Base-by-base conservation (phyloP, 1,140 invertebrate species). In the Stenopsyche tienmushanensis region DNA sequence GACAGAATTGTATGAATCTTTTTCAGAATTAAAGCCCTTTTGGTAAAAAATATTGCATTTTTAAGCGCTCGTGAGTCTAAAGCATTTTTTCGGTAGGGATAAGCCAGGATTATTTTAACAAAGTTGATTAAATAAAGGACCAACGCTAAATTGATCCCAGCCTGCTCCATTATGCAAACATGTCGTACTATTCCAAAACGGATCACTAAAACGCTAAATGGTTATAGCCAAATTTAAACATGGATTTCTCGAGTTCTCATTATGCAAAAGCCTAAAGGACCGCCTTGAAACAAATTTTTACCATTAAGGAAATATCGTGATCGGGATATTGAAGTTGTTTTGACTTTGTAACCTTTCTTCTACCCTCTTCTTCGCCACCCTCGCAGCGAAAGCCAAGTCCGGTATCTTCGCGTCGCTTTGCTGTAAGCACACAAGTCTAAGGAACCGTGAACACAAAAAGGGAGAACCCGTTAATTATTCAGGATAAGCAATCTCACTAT, bases 401-500 rank as follows among this genome's bases (percentile, higher is more conserved):
- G 57, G 29, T 41, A 52, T 62, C 59, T 18, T 49, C 52, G 65
- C 44, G 54, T 67, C 59, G 49, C 59, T 29, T 18, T 15, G 44
- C 15, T 53, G n/a, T 26, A 25, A 23, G 50, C 50, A 26, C 50
- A 53, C 10, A n/a, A 20, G 20, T 20, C 17, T 62, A 60, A 60
- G 60, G 55, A 55, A 59, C 55, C 45, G 20, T 50, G 25, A 58
- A 47, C 52, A 53, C 26, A 62, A 53, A 44, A 42, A 69, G 63
- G 66, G 50, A 65, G 57, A 66, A 66, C 20, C 58, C 63, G 67
- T 69, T 69, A 69, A 69, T 69, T 69, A 69, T 69, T 69, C 67
- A 63, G 60, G 64, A 63, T 69, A 69, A 69, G 67, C 67, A 69
- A 69, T 69, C 64, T 65, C 67, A 63, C 60, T 66, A 69, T 69